Base-by-base conservation (phyloP, 2,113 vertebrate genomes). In the Cinclus mexicanus region DNA sequence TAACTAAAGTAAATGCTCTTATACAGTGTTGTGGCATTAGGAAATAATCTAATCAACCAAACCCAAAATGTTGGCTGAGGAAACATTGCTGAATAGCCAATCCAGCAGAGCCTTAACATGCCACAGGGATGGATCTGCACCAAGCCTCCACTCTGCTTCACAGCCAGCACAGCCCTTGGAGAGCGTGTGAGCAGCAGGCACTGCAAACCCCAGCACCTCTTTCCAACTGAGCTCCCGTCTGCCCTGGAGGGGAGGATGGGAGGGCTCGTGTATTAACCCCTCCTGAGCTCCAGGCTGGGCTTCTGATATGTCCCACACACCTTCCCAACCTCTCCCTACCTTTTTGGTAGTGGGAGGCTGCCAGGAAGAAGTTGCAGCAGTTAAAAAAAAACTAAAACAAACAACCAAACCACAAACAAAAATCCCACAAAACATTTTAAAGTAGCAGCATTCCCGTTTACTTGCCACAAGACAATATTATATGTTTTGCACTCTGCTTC, bases 31-130 rank as follows among this genome's bases (percentile, higher is more conserved):
- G 64, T 49, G 37, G 44, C 60, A 75, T 70, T 75, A 93, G 61
- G 44, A 86, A 94, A 90, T 69, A 88, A 84, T 63, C 86, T 89
- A 84, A 86, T 37, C 69, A 84, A 75, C 41, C 60, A 95, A 89
- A 75, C 80, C 60, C 83, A 39, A 92, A 80, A 77, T 16, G n/a
- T 13, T 96, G 89, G 71, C 85, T 74, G 55, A 61, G 53, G 75
- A 85, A 72, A 70, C 23, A 8, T 0, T 86, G 84, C 49, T 41
- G 37, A 91, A 72, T 7, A 88, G 78, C 37, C 5, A 3, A 85
- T 75, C 81, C 85, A 90, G 70, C 29, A 65, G 64, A 94, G 61
- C 60, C 44, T 50, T 61, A 83, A 77, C n/a, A 33, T 4, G 14
- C 55, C 64, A 86, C 1, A 5, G 47, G 75, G 82, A 88, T 39